Evolutionary conservation across 2,888 invertebrate species (phyloP).

Genomic region (Microplitis deprimator): DNA sequence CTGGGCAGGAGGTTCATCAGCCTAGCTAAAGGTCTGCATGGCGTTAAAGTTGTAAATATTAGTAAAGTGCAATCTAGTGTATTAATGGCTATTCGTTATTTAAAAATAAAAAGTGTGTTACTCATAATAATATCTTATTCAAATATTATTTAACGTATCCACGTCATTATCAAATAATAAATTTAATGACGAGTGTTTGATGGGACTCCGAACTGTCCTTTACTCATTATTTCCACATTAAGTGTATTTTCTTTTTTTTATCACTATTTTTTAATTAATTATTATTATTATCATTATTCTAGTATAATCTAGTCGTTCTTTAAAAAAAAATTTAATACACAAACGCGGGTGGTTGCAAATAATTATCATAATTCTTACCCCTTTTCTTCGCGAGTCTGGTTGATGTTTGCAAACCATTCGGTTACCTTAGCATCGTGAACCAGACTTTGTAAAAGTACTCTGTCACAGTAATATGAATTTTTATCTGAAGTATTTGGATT

Average conservation of each 20-base stretch:
- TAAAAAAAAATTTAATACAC: neutral
- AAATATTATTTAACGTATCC: neutral
- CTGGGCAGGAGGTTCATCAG: slow-evolving; percentile 94
- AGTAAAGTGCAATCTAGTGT: slow-evolving; percentile 67
- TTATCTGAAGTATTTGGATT: slow-evolving; percentile 69
- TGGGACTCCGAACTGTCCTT: neutral
- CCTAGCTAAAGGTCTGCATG: slow-evolving; percentile 87
- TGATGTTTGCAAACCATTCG: slow-evolving; percentile 87
- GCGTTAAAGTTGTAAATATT: slow-evolving; percentile 70
- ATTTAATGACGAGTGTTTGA: neutral
- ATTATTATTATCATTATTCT: neutral
- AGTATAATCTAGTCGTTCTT: neutral
- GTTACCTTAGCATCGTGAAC: slow-evolving; percentile 92
- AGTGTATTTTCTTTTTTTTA: neutral
- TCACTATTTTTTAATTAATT: neutral
- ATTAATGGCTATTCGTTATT: slow-evolving; percentile 13
- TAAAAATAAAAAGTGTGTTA: neutral
- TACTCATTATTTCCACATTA: neutral
- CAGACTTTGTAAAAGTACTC: slow-evolving; percentile 86
- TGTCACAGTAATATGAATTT: slow-evolving; percentile 80
- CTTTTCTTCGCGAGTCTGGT: slow-evolving; percentile 81
- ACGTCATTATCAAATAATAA: neutral
- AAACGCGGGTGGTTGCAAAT: slow-evolving; percentile 2
- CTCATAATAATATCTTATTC: neutral
- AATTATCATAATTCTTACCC: slow-evolving; percentile 74